These are phyloP conservation scores for Acrocephalus scirpaceus DNA, from an alignment of 2,797 vertebrate species.

Conservation along the genomic window DNA sequence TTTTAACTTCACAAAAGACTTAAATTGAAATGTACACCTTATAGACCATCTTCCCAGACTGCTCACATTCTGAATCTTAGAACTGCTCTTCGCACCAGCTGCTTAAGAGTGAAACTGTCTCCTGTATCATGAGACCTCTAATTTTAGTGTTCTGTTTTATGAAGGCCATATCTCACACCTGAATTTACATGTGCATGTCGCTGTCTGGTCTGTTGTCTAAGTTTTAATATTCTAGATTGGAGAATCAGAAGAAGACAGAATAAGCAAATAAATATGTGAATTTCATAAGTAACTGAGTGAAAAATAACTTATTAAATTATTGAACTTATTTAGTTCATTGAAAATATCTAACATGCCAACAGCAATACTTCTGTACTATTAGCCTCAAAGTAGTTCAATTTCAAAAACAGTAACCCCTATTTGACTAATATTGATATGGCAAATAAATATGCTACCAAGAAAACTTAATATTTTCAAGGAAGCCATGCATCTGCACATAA, in stretches of 20 bases:
- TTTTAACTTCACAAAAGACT: not conserved
- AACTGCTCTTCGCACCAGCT: not conserved
- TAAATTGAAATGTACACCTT: not conserved
- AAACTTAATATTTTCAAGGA: not conserved
- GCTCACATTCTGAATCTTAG: not conserved
- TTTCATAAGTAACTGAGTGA: not conserved
- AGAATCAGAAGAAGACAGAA: not conserved
- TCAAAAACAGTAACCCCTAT: not conserved
- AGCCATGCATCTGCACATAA: slow-evolving; percentile 6
- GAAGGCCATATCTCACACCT: not conserved
- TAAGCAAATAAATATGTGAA: not conserved
- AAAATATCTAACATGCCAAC: not conserved
- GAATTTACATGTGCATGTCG: not conserved
- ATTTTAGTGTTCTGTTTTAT: not conserved
- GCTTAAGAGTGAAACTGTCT: not conserved
- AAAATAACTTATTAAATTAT: not conserved
- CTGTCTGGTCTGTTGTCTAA: not conserved
- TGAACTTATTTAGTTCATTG: not conserved
- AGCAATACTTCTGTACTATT: not conserved
- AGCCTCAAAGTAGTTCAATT: not conserved
- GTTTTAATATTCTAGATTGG: not conserved
- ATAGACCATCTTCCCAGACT: not conserved
- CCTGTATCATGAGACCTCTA: not conserved
- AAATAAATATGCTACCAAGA: slow-evolving; percentile 9
- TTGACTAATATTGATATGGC: not conserved